Conservation (phyloP, 2,113 vertebrate species). For the Pelecanoides urinatrix region DNA sequence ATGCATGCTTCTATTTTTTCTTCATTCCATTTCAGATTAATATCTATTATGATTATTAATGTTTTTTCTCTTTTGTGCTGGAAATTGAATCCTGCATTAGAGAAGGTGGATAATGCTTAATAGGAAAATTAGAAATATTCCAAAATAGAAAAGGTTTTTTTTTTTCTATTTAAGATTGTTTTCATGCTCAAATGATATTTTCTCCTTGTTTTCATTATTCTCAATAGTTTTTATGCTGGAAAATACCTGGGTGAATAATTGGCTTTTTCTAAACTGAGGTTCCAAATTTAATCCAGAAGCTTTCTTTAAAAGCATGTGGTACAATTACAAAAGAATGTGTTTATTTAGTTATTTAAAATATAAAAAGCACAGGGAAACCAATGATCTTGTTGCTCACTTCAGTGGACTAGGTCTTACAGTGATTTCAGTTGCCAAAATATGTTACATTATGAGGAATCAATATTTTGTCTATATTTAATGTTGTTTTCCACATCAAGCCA, state of each 20-base stretch:
- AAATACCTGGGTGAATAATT: not conserved
- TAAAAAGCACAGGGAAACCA: not conserved
- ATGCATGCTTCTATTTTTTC: constrained; percentile 39
- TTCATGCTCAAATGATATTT: constrained; percentile 31
- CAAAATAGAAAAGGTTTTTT: not conserved
- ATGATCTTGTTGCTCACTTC: not conserved
- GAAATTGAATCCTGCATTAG: constrained; percentile 68
- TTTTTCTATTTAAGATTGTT: not conserved
- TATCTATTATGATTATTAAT: constrained; percentile 70
- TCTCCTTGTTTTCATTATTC: constrained; percentile 1
- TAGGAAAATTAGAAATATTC: constrained; percentile 57
- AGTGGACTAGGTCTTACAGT: not conserved
- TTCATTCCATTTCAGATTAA: constrained; percentile 65
- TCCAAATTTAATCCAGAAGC: not conserved
- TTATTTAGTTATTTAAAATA: not conserved
- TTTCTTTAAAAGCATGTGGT: not conserved
- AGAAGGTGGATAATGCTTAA: constrained; percentile 59
- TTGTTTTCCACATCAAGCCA: not conserved
- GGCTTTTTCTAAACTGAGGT: not conserved
- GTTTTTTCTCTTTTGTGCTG: constrained; percentile 55
- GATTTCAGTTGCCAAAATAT: not conserved
- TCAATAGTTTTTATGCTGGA: not conserved
- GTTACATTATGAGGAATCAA: not conserved
- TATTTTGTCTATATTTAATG: not conserved
- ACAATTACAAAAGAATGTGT: not conserved